Base-by-base conservation (phyloP, 2,113 vertebrate genomes). In the Halcyon malimbica region DNA sequence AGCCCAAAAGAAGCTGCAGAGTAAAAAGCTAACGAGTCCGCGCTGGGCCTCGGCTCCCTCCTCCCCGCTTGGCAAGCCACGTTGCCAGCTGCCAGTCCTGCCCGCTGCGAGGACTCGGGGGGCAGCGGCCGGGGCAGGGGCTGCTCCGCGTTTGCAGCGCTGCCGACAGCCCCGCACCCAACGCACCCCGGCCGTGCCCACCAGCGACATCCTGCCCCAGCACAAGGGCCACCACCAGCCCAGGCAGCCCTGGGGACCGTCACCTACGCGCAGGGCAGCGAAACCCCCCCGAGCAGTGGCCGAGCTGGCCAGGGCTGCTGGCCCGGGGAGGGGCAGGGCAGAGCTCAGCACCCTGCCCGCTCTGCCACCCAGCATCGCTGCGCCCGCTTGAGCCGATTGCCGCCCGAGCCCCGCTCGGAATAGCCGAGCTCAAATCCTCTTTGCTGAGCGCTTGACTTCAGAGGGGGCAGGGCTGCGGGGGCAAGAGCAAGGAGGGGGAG, bases 341-440 rank as follows among this genome's bases (percentile, higher is more conserved):
- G 28, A 9, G 84, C 51, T 33, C 60, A 10, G 75, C 77, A 39
- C 6, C 54, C 70, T 16, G 46, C 37, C 50, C 13, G 9, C 35
- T 24, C 33, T 6, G 59, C 33, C 53, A 9, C 56, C 60, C 16
- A 1, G 75, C 70, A 8, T 6, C 7, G 1, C 51, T 11, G 25
- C 8, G 2, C 44, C 53, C 1, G 26, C 73, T 0, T 85, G 2
- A 93, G 74, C 93, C 20, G 13, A 56, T 69, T 37, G 59, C 44
- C 1, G 16, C 46, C 77, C 7, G 2, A 44, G 70, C 64, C 16
- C 57, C 42, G 3, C 90, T 8, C 6, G 33, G 92, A 97, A 96
- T 77, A 97, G 93, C 60, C 70, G 23, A 0, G 44, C 83, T 23
- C 64, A 73, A 96, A 97, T 86, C 96, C 93, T 56, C 89, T 95